phyloP scores from a whole-genome alignment of 2,888 invertebrate species.

The Cremastinae sp. region DNA sequence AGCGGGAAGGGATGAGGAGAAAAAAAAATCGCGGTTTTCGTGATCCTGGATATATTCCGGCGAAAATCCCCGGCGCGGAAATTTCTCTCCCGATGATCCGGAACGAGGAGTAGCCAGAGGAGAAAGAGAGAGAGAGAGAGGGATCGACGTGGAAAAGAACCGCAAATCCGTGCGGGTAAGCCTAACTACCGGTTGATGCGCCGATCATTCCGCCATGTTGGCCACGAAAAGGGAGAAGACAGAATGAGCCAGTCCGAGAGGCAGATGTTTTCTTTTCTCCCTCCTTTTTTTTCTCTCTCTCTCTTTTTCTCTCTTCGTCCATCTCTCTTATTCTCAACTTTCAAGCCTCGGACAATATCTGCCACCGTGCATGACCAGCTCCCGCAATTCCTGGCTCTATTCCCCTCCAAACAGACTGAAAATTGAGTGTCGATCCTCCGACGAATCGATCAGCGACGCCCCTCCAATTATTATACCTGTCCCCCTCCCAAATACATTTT shows the following conservation, averaged over 20 bases:
- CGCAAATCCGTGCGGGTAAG: conserved; percentile 79
- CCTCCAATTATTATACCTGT: conserved; percentile 46
- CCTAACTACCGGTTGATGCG: conserved; percentile 78
- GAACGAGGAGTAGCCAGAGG: conserved; percentile 20
- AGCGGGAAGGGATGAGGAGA: conserved; percentile 18
- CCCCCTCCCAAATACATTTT: conserved; percentile 28
- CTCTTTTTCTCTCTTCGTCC: conserved; percentile 59
- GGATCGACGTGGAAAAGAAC: conserved; percentile 74
- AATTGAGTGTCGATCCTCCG: conserved; percentile 31
- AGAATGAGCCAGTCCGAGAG: conserved; percentile 52
- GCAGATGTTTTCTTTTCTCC: conserved; percentile 65
- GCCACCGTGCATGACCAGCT: conserved; percentile 49
- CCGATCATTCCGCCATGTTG: conserved; percentile 80
- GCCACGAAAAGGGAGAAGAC: conserved; percentile 74
- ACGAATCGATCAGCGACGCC: conserved; percentile 42
- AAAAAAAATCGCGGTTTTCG: conserved; percentile 21
- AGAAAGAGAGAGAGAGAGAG: conserved; percentile 26
- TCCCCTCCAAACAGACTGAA: background rate
- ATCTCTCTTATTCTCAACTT: conserved; percentile 22
- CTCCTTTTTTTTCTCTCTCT: conserved; percentile 48
- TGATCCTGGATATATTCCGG: conserved; percentile 32
- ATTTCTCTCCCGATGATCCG: conserved; percentile 43
- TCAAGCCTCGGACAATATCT: conserved; percentile 40
- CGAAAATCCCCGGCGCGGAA: conserved; percentile 32
- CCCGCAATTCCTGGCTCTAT: conserved; percentile 6